Base-by-base conservation (phyloP, 2,888 invertebrate genomes). In the Clivina fossor region DNA sequence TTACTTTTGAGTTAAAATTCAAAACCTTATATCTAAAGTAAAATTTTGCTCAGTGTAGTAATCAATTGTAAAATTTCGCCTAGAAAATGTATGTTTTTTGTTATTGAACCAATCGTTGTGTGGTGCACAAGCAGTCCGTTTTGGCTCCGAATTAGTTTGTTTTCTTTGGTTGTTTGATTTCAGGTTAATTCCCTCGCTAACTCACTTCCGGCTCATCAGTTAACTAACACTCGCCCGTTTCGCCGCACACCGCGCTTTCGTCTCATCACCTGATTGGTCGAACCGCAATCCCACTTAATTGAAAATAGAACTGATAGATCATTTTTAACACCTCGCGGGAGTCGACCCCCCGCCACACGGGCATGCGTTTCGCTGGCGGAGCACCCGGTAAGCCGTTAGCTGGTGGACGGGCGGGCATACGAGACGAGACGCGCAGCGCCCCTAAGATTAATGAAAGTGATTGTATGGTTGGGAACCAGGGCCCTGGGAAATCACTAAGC, bases 401-500 rank as follows among this genome's bases (percentile, higher is more conserved):
- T n/a, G n/a, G n/a, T n/a, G n/a, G n/a, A n/a, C n/a, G n/a, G n/a
- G n/a, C n/a, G n/a, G 43, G n/a, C 5, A 2, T 20, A 9, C 38
- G 20, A 8, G 11, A 9, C 8, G 8, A 4, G 11, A 11, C 19
- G 11, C 26, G 26, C 26, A 9, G 4, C 4, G 26, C 26, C 11
- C 15, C 16, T 30, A 53, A 53, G 53, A 53, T 53, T 53, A 53
- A 53, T 53, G 53, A 53, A 44, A 53, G 53, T 53, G 53, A 50
- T 50, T 50, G 50, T 50, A 50, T 50, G 40, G 50, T 40, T 22
- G 41, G 50, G 32, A 53, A 53, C 53, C 53, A 53, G 53, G 53
- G 53, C 44, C 53, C 44, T 53, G 53, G 53, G 53, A 53, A 53
- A 53, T 53, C 53, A 53, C 53, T 53, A 53, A 53, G 53, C 53